Conservation (phyloP, 2,888 invertebrate species). For the Microctonus aethiopoides region DNA sequence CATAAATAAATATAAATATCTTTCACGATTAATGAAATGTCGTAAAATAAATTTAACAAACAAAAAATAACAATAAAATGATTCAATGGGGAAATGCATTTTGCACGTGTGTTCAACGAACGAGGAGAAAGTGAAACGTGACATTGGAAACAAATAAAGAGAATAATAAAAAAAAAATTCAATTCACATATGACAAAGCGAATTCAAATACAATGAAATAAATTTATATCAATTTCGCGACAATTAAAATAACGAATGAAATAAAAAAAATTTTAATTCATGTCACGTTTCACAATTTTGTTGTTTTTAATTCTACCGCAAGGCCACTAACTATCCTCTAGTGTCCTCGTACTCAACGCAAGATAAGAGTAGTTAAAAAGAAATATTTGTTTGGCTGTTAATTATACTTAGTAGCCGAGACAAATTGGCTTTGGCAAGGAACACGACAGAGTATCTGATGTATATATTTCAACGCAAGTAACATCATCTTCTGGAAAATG, state of each 20-base stretch:
- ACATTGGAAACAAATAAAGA: not conserved
- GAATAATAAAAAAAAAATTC: not conserved
- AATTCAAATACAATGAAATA: not conserved
- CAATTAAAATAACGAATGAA: not conserved
- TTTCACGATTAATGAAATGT: not conserved
- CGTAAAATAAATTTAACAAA: not conserved
- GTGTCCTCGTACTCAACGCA: constrained; percentile 25
- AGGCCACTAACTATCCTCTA: constrained; percentile 32
- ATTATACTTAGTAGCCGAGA: constrained; percentile 14
- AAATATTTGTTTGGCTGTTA: constrained; percentile 21
- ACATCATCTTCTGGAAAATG: constrained; percentile 4
- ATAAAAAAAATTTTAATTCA: not conserved
- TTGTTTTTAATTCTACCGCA: constrained; percentile 27
- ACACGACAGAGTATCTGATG: not conserved
- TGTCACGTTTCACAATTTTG: not conserved
- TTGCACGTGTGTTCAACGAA: constrained; percentile 27
- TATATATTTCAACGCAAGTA: not conserved
- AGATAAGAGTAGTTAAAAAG: not conserved
- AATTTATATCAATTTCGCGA: not conserved
- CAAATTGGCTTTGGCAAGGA: constrained; percentile 20
- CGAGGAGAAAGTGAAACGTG: constrained; percentile 17
- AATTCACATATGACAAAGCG: not conserved
- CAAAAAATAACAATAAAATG: not conserved
- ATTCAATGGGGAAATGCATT: constrained; percentile 26
- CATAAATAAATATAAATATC: not conserved